Percentiles rank a stretch among this genome's conserved stretches.
Evolutionary conservation across 2,113 vertebrate genomes (phyloP).

Genomic region (Ctenomys sociabilis): DNA sequence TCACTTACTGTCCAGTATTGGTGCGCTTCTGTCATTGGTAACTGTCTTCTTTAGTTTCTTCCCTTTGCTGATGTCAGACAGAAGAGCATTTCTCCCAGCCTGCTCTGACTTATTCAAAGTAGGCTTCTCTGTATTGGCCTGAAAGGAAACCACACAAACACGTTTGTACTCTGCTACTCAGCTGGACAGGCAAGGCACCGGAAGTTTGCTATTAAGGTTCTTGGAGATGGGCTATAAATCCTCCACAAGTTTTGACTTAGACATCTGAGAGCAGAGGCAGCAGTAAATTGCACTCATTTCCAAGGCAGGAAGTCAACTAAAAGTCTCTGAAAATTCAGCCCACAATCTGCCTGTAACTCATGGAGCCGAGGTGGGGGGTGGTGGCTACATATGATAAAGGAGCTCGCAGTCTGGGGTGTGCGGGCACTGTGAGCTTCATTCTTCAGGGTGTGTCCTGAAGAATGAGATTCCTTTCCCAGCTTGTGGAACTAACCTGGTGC

Average conservation of each 20-base stretch:
- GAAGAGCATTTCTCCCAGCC: constrained; percentile 91
- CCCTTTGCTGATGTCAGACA: constrained; percentile 95
- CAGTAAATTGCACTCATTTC: constrained; percentile 59
- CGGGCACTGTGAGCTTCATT: background rate
- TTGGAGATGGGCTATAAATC: constrained; percentile 48
- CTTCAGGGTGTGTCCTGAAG: background rate
- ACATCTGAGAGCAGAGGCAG: constrained; percentile 57
- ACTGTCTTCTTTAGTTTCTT: constrained; percentile 94
- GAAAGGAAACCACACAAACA: constrained; percentile 76
- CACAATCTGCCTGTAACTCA: background rate
- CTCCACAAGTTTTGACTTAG: constrained; percentile 46
- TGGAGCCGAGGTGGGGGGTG: background rate
- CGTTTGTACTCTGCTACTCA: background rate
- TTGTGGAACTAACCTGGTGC: background rate
- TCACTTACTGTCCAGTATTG: constrained; percentile 93
- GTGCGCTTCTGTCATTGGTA: constrained; percentile 96
- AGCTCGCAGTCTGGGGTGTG: constrained; percentile 3
- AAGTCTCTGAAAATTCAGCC: constrained; percentile 62
- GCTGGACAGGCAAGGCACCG: background rate
- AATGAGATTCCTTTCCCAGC: background rate
- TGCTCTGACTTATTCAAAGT: constrained; percentile 88
- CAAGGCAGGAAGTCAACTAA: constrained; percentile 46
- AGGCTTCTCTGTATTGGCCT: constrained; percentile 96
- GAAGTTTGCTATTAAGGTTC: constrained; percentile 27
- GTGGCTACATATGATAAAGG: background rate